Conservation (phyloP, 2,113 vertebrate species). For the Rutilus rutilus region DNA sequence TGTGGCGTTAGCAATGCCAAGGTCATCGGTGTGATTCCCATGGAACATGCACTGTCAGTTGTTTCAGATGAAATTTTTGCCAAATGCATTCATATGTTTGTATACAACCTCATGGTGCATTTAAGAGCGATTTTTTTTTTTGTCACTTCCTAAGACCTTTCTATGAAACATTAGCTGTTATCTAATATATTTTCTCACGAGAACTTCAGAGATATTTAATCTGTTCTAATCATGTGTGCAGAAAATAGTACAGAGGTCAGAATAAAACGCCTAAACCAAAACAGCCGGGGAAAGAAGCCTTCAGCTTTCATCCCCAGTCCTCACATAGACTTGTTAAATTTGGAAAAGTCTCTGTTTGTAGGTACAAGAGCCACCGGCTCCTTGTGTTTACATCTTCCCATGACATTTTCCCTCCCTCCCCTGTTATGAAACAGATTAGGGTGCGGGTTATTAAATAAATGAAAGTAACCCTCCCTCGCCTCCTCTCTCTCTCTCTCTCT, state of each 20-base stretch:
- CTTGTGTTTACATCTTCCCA: constrained; percentile 78
- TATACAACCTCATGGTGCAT: background rate
- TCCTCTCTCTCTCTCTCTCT: constrained; percentile 41
- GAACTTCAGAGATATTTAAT: constrained; percentile 50
- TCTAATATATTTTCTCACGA: constrained; percentile 55
- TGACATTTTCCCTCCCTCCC: constrained; percentile 74
- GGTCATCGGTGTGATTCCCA: background rate
- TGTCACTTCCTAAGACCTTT: background rate
- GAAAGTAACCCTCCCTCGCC: constrained; percentile 64
- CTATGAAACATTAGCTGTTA: constrained; percentile 4
- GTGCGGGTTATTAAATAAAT: constrained; percentile 78
- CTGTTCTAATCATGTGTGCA: constrained; percentile 44
- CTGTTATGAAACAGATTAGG: constrained; percentile 76
- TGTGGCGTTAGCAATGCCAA: background rate
- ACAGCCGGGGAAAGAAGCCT: constrained; percentile 6
- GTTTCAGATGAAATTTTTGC: background rate
- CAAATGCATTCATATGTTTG: background rate
- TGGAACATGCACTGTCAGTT: background rate
- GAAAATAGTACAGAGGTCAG: constrained; percentile 5
- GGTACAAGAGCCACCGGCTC: constrained; percentile 69
- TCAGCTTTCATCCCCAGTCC: constrained; percentile 21
- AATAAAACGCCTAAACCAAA: constrained; percentile 44
- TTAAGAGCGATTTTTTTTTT: background rate
- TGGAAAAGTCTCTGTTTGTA: constrained; percentile 71
- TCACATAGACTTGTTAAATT: constrained; percentile 43